phyloP scores from a whole-genome alignment of 2,113 vertebrate species.

The Cyanocitta stelleri region DNA sequence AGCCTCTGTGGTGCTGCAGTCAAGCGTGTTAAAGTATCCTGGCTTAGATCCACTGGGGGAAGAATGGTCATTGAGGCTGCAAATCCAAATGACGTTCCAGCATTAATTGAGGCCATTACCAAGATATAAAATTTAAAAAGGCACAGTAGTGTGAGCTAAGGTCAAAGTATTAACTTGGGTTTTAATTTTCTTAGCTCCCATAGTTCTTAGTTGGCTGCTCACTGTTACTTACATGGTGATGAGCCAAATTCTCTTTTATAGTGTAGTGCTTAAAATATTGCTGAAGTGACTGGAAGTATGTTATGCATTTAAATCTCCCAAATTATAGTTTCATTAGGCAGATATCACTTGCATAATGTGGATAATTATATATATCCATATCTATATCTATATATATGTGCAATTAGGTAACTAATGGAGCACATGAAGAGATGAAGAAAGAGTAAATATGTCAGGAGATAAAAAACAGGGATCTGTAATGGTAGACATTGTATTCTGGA shows the following conservation, averaged over 20 bases:
- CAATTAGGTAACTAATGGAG: not conserved
- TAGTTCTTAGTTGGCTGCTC: not conserved
- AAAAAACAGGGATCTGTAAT: not conserved
- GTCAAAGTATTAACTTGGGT: not conserved
- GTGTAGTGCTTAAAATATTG: not conserved
- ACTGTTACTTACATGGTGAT: not conserved
- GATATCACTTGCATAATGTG: no score
- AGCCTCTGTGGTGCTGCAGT: not conserved
- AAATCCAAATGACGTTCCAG: constrained; percentile 22
- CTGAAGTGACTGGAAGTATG: not conserved
- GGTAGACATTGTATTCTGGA: not conserved
- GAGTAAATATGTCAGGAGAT: not conserved
- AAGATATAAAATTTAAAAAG: constrained; percentile 7
- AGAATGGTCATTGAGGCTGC: not conserved
- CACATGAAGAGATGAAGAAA: not conserved
- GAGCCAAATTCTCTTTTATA: not conserved
- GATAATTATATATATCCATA: not conserved
- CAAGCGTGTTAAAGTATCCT: not conserved
- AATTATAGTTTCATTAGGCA: not conserved
- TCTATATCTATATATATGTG: not conserved
- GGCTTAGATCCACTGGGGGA: not conserved
- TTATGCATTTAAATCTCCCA: not conserved
- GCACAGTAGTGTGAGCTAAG: not conserved
- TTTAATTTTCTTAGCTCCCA: not conserved
- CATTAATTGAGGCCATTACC: constrained; percentile 18